Conservation (phyloP, 1,140 invertebrate species). For the Macrosteles quadrilineatus region DNA sequence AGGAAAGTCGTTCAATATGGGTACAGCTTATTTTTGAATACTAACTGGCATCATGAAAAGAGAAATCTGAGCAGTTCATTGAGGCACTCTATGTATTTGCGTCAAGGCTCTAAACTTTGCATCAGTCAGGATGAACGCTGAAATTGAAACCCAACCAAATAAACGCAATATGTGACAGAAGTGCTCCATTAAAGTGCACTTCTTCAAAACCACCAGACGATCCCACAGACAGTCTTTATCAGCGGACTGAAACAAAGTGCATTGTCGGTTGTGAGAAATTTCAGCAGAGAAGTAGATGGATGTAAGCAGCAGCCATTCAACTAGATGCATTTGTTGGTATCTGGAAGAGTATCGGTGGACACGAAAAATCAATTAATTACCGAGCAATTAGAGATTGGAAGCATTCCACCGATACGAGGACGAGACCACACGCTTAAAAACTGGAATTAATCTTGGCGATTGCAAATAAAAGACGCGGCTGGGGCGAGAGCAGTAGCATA, state of each 20-base stretch:
- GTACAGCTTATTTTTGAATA: too few relatives aligned
- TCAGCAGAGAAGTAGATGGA: constrained; percentile 11
- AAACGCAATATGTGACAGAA: too few relatives aligned
- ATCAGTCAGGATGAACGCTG: too few relatives aligned
- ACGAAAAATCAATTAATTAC: constrained; percentile 33
- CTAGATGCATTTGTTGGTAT: constrained; percentile 30
- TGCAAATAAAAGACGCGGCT: constrained; percentile 12
- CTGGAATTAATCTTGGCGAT: constrained; percentile 23
- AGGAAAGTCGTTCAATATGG: too few relatives aligned
- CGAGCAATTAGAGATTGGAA: constrained; percentile 27
- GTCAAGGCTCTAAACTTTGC: too few relatives aligned
- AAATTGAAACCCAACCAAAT: too few relatives aligned
- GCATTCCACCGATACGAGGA: constrained; percentile 12
- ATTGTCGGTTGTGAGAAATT: constrained; percentile 19
- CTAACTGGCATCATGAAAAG: too few relatives aligned
- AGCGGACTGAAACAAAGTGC: constrained; percentile 4
- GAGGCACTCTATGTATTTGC: too few relatives aligned
- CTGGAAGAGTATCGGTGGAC: constrained; percentile 19
- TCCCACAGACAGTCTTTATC: too few relatives aligned
- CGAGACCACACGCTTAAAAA: constrained; percentile 21
- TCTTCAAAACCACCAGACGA: too few relatives aligned
- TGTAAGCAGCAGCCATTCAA: constrained; percentile 10
- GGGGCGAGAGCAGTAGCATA: neutral
- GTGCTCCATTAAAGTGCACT: too few relatives aligned
- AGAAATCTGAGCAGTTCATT: too few relatives aligned